A percentile compares a stretch with the other conserved stretches of the same genome.
phyloP scores from a whole-genome alignment of 1,140 invertebrate species.

The Drosophila athabasca region DNA sequence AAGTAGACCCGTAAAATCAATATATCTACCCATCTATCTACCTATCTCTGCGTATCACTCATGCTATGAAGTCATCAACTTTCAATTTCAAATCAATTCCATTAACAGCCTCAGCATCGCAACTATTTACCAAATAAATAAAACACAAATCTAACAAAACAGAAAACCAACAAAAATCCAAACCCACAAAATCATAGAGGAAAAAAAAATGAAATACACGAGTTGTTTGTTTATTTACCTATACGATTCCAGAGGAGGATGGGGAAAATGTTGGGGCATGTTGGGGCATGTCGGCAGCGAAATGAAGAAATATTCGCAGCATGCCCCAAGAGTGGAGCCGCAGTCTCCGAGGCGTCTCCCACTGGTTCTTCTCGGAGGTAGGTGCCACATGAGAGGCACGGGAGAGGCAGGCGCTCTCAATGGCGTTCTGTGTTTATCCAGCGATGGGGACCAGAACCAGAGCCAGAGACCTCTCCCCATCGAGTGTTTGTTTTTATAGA shows the following conservation, averaged over 20 bases:
- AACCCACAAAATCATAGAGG: background rate
- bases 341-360: constrained; percentile 40
- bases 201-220: constrained; percentile 48
- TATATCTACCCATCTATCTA: too few species aligned
- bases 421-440: constrained; percentile 75
- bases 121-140: constrained; percentile 42
- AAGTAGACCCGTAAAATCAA: background rate
- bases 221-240: constrained; percentile 49
- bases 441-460: constrained; percentile 43
- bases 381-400: constrained; percentile 70
- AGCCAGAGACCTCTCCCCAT: constrained; percentile 56
- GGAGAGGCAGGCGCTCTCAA: constrained; percentile 43
- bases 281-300: constrained; percentile 6
- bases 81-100: constrained; percentile 1
- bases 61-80: constrained; percentile 22
- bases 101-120: constrained; percentile 1
- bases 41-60: background rate
- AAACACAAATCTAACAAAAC: constrained; percentile 20
- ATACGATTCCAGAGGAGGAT: constrained; percentile 17
- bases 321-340: constrained; percentile 15
- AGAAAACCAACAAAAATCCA: constrained; percentile 7
- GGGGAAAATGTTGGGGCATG: constrained; percentile 54
- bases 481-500: constrained; percentile 78
- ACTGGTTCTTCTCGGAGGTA: constrained; percentile 27
- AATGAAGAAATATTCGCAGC: constrained; percentile 77